Evolutionary conservation across 1,140 invertebrate species (phyloP), one percentile per base, ranked within the genome.

Genomic region (Thaumatotibia leucotreta): DNA sequence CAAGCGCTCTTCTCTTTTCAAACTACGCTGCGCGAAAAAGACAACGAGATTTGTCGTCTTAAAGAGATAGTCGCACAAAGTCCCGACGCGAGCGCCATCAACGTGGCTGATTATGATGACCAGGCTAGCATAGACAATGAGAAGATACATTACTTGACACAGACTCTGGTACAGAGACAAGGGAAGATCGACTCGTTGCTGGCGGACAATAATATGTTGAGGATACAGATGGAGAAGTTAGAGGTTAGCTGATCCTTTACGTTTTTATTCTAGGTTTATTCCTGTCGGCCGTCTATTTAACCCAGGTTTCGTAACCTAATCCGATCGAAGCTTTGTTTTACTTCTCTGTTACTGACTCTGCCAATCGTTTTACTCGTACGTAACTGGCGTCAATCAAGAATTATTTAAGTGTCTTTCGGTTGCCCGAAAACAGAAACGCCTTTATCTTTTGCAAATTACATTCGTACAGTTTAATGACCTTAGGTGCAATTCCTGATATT

Each of bases 151-250:
- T 79, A 78, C 45, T 87, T 97, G 10, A 97, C 96, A 1, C 94
- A 97, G 79, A 96, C 94, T 39, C 87, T 97, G 11, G 95, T 97
- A 66, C 92, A 95, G 70, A 97, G 96, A 83, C 96, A 97, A 82
- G 95, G 94, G 61, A 93, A 94, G 69, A 87, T 97, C 17, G 96
- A 97, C 80, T 92, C 93, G 61, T 86, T 96, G 29, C 93, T 95
- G 63, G 95, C 95, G 1, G 96, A 97, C 77, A 95, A 96, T 81
- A 96, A 96, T 91, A 96, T 96, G 32, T 89, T 97, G 23, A 92
- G 93, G 69, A 90, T 97, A 67, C 96, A 97, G 77, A 80, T 97
- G 45, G 96, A 97, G 81, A 94, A 96, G 84, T 84, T 95, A 22
- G 95, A 97, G 92, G 95, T 95, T 73, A 85, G 75, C 78, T 39